Base-by-base conservation (phyloP, 2,113 vertebrate genomes). In the Spilogale gracilis region DNA sequence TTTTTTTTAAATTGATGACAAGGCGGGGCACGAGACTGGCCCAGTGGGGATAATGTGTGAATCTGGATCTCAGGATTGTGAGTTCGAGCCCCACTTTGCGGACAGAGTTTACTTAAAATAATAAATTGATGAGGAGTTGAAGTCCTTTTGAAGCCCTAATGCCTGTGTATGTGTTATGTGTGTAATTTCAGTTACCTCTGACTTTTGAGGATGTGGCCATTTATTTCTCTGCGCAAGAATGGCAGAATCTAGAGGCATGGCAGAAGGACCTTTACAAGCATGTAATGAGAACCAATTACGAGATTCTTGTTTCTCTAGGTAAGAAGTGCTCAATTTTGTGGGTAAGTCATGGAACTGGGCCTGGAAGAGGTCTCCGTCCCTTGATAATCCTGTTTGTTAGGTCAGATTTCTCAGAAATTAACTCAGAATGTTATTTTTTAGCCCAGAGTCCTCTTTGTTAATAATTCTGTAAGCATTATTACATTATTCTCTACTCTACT, bases 161-260 rank as follows among this genome's bases (percentile, higher is more conserved):
- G 45, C 58, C 32, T 48, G 1, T 82, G 5, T 58, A 20, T 73
- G 50, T 79, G 6, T 91, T 45, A 9, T n/a, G 38, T 91, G 30
- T 97, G 0, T 94, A 2, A 25, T 96, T 96, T 56, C 81, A 98
- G 97, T n/a, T 96, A 1, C 84, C 81, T 45, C 81, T 98, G 88
- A 97, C 97, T 21, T 98, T 98, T 89, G 98, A 98, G 63, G 97
- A 98, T 74, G 71, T 98, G 43, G 96, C 97, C 69, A 20, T 98
- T 76, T 97, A 96, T 81, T 98, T 98, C 97, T 97, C 96, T 1
- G 96, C 96, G 81, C 83, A 96, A 82, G 98, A 98, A 78, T 98
- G 98, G 97, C 60, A 50, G 32, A 9, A 52, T 11, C 94, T 98
- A 10, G 74, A 97, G 71, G 69, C 54, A 0, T 97, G 97, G 97